A percentile compares a stretch with the other conserved stretches of the same genome.
Conservation (phyloP, 2,888 invertebrate genomes). For the Volucella zonaria region DNA sequence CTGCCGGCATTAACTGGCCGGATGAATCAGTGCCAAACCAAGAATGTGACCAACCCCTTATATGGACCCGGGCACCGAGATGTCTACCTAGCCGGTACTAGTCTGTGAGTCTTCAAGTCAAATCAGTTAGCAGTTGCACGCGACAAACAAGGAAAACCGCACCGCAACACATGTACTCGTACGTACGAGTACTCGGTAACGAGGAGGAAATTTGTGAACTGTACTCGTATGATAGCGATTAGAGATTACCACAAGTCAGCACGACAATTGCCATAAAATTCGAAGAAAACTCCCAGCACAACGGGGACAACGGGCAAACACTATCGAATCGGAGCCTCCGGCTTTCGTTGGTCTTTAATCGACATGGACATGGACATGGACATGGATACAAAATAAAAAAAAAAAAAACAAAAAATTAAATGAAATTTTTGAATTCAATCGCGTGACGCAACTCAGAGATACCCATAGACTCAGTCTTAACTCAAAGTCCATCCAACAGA, state of each 20-base stretch:
- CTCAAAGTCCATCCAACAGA: conserved; percentile 10
- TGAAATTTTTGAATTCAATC: conserved; percentile 59
- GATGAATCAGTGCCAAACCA: conserved; percentile 67
- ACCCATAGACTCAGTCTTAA: conserved; percentile 33
- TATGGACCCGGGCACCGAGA: conserved; percentile 67
- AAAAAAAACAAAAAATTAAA: neutral
- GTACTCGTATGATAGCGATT: conserved; percentile 41
- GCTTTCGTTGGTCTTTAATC: neutral
- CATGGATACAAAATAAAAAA: no score
- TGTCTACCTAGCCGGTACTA: conserved; percentile 61
- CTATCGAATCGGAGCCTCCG: neutral
- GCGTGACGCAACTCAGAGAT: conserved; percentile 59
- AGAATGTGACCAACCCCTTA: conserved; percentile 69
- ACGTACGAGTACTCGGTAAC: neutral
- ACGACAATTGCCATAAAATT: conserved; percentile 36
- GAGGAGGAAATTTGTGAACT: conserved; percentile 45
- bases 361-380: neutral
- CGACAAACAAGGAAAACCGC: conserved; percentile 52
- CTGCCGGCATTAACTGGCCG: neutral
- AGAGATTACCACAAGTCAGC: conserved; percentile 48
- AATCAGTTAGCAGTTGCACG: conserved; percentile 39
- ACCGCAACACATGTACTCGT: conserved; percentile 28
- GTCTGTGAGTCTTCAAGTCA: conserved; percentile 25
- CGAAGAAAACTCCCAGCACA: conserved; percentile 16
- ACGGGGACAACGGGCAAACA: neutral